Base-by-base conservation (phyloP, 1,140 invertebrate species). In the Macrosteles quadrilineatus region DNA sequence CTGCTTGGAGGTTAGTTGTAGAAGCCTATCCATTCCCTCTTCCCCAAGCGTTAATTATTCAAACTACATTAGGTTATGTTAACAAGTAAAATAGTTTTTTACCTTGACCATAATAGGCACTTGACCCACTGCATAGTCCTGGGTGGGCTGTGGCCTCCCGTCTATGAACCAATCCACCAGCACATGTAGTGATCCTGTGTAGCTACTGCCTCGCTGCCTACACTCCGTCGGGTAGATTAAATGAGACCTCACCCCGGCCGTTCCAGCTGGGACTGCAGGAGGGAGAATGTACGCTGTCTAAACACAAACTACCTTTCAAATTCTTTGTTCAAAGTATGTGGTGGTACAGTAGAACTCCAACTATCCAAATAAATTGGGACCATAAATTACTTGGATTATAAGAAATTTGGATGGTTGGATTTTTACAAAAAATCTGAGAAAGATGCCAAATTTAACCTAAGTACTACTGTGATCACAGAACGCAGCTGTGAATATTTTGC, bases 61-160 rank as follows among this genome's bases (percentile, higher is more conserved):
- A 43, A 43, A 9, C 17, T 43, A 11, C 9, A 9, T 11, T 17
- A 11, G 36, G 9, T 17, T 11, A 43, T 9, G 40, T 62, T 3
- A 69, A 17, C 19, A 47, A 23, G 14, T 30, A n/a, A 23, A 31
- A 1, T 25, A n/a, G 68, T 6, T 23, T 73, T 76, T 81, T 83
- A 95, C 93, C 83, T 91, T 94, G 19, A 98, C 77, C 95, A 98
- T 97, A 29, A 98, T 89, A 1, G 96, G 96, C 32, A 98, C 81
- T 72, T 90, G 86, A 25, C 95, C 96, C 30, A 96, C 76, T 73
- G 89, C 85, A 76, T 87, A 87, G 73, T 90, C 87, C 62, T 94
- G 81, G n/a, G 83, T 63, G 70, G 85, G 82, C 78, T 90, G 87
- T 1, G 80, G 73, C 72, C 82, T 79, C 2, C 85, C 89, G 83